Percentiles rank a stretch among this genome's conserved stretches.
phyloP scores from a whole-genome alignment of 1,140 invertebrate species.

The Diuraphis noxia region DNA sequence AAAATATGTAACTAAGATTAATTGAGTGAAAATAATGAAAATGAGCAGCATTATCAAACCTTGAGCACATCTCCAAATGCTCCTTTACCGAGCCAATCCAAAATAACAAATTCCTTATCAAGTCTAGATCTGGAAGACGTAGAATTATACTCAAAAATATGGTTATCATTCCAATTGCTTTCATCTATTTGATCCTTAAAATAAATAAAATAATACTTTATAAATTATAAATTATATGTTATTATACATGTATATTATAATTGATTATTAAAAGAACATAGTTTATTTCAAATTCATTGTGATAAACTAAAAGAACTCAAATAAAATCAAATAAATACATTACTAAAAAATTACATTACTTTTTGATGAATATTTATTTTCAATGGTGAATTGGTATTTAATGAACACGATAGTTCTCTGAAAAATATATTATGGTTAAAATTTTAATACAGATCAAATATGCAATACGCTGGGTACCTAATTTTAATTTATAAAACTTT shows the following conservation, averaged over 20 bases:
- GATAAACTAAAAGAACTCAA: not conserved
- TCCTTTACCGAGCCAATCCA: conserved; percentile 86
- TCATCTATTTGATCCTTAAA: conserved; percentile 31
- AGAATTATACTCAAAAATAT: conserved; percentile 8
- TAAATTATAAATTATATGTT: not conserved
- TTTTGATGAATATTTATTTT: not conserved
- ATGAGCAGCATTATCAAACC: conserved; percentile 62
- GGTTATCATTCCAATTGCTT: not conserved
- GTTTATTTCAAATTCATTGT: not conserved
- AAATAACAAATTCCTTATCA: conserved; percentile 83
- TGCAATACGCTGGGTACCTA: not conserved
- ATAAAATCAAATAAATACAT: not conserved
- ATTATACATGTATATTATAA: no score
- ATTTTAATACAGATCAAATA: not conserved
- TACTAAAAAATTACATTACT: conserved; percentile 3
- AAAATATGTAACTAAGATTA: not conserved
- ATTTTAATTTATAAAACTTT: not conserved
- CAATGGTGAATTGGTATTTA: not conserved
- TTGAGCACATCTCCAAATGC: conserved; percentile 96
- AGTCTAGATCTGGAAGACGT: conserved; percentile 62
- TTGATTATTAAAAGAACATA: no score
- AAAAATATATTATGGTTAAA: not conserved
- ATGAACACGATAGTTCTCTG: not conserved
- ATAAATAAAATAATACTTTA: not conserved
- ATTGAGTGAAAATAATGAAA: not conserved